Evolutionary conservation across 1,140 invertebrate genomes (phyloP).

Genomic region (Bradynema listronoti): DNA sequence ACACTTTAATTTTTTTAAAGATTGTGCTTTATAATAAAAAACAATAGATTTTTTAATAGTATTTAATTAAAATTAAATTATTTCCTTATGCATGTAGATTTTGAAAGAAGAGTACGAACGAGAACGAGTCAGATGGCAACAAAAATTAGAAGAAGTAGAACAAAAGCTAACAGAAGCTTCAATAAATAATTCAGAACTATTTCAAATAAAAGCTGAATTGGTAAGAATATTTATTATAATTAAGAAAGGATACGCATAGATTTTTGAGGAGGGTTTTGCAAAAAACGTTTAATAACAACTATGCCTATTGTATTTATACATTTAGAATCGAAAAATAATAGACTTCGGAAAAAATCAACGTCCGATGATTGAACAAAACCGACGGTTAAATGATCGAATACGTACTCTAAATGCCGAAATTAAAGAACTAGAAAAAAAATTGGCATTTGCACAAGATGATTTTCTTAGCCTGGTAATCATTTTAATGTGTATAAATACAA

Average conservation of each 20-base stretch:
- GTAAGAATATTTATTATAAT: slow-evolving; percentile 31
- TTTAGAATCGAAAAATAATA: slow-evolving; percentile 56
- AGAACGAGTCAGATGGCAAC: slow-evolving; percentile 45
- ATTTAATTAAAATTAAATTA: slow-evolving; percentile 5
- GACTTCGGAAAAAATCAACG: slow-evolving; percentile 53
- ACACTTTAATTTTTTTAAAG: not conserved
- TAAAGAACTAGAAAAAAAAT: slow-evolving; percentile 48
- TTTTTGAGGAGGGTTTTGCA: not conserved
- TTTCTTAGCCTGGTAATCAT: slow-evolving; percentile 43
- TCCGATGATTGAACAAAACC: slow-evolving; percentile 51
- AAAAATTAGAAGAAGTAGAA: slow-evolving; percentile 52
- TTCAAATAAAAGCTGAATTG: slow-evolving; percentile 54
- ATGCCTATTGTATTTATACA: not conserved
- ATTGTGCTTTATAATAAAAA: not conserved
- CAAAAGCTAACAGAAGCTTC: slow-evolving; percentile 40
- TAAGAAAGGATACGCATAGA: not conserved
- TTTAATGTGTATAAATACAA: not conserved
- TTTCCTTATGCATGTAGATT: slow-evolving; percentile 15
- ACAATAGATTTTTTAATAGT: not conserved
- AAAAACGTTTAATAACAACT: not conserved
- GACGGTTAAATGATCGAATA: slow-evolving; percentile 47
- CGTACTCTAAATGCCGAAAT: slow-evolving; percentile 33
- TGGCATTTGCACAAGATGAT: slow-evolving; percentile 48
- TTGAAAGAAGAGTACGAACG: slow-evolving; percentile 46
- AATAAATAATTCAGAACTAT: slow-evolving; percentile 45